Percentiles rank a stretch among this genome's conserved stretches.
These are phyloP conservation scores for Arctocebus calabarensis DNA, from an alignment of 2,797 vertebrate genomes.

Conservation along the genomic window DNA sequence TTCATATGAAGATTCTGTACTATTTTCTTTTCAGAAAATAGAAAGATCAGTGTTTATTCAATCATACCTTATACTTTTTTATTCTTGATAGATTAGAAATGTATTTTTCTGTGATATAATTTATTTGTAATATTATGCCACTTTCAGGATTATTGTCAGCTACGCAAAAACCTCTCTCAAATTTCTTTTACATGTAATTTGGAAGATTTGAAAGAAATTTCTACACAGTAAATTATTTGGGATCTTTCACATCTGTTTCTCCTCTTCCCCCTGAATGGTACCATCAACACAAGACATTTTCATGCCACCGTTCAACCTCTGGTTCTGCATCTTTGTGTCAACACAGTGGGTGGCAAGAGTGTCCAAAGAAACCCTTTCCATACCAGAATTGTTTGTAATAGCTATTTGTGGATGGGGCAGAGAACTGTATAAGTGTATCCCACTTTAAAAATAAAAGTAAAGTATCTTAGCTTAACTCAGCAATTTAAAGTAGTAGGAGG, in stretches of 20 bases:
- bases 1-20: neutral
- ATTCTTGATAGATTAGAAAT: constrained; percentile 23
- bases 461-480: neutral
- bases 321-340: neutral
- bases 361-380: neutral
- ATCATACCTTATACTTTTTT: neutral
- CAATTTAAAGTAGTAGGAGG: neutral
- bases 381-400: neutral
- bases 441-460: neutral
- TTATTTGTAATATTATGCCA: neutral
- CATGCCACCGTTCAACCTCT: neutral
- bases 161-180: neutral
- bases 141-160: neutral
- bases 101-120: neutral
- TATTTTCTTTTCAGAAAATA: neutral
- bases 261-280: neutral
- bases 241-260: neutral
- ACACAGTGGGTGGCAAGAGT: neutral
- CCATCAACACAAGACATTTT: neutral
- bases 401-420: neutral
- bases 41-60: neutral
- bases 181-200: neutral
- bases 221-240: neutral
- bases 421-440: neutral
- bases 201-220: neutral